Conservation (phyloP, 2,797 vertebrate genomes). For the Tenualosa ilisha region DNA sequence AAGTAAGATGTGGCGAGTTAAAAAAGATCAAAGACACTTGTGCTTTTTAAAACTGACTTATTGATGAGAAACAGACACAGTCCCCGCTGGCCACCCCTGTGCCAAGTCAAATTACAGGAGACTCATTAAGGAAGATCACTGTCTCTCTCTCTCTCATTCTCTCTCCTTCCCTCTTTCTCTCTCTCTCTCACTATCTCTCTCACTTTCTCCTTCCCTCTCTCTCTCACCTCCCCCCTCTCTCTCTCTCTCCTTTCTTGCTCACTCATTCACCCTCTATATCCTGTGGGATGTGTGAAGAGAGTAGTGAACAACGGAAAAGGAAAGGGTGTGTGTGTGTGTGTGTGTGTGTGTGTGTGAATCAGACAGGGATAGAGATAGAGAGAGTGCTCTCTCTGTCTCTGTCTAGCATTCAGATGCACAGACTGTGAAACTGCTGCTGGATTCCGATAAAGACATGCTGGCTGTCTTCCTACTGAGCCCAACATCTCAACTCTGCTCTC, state of each 20-base stretch:
- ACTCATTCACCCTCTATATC: background rate
- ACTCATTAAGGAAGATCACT: background rate
- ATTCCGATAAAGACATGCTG: background rate
- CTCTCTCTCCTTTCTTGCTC: background rate
- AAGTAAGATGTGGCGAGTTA: too few relatives aligned
- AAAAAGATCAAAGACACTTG: constrained; percentile 54
- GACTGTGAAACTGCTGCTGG: background rate
- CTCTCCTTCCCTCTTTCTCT: background rate
- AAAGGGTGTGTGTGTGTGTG: background rate
- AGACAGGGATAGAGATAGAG: background rate
- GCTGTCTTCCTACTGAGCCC: background rate
- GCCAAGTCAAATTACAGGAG: background rate
- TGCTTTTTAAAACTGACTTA: constrained; percentile 49
- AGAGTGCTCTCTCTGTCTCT: background rate
- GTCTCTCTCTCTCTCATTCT: background rate
- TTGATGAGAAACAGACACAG: constrained; percentile 20
- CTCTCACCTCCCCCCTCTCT: background rate
- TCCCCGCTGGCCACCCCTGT: constrained; percentile 15
- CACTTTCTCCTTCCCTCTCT: background rate
- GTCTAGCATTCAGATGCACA: background rate
- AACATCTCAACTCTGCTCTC: background rate
- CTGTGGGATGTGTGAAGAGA: background rate
- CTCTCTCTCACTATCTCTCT: background rate
- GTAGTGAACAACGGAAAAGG: background rate
- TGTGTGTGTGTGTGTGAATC: background rate